Evolutionary conservation across 1,140 invertebrate species (phyloP).

Genomic region (Acromyrmex heyeri): DNA sequence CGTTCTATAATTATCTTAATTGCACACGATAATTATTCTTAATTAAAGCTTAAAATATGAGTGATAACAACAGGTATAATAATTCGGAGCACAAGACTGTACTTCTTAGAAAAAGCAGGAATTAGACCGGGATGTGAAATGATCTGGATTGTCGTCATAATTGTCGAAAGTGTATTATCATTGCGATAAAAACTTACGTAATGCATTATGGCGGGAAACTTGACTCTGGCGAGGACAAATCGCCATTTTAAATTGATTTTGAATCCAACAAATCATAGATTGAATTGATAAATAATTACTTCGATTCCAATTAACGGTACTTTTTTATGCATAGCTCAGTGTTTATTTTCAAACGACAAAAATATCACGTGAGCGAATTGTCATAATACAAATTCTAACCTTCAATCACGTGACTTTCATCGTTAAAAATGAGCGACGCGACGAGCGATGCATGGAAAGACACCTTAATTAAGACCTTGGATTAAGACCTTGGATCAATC

Average conservation of each 20-base stretch:
- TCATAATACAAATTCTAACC: no score
- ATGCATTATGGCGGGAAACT: constrained; percentile 43
- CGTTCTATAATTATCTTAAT: not conserved
- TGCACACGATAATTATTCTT: not conserved
- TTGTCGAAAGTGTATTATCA: not conserved
- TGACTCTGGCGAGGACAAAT: not conserved
- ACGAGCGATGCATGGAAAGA: no score
- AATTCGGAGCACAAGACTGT: not conserved
- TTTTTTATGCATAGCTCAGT: no score
- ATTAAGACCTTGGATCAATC: no score
- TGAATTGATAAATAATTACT: no score
- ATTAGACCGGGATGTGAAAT: not conserved
- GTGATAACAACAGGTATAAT: not conserved
- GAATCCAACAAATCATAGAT: not conserved
- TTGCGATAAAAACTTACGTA: constrained; percentile 29
- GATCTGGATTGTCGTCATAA: not conserved
- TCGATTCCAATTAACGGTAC: no score
- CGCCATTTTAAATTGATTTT: not conserved
- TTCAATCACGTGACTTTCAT: no score
- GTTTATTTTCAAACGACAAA: no score
- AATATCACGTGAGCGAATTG: no score
- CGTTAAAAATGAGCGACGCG: no score
- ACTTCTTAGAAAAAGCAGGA: not conserved
- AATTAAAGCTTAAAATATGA: not conserved
- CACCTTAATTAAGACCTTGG: no score